Percentiles rank a stretch among this genome's conserved stretches.
Conservation (phyloP, 2,888 invertebrate species). For the Argynnis bischoffii region DNA sequence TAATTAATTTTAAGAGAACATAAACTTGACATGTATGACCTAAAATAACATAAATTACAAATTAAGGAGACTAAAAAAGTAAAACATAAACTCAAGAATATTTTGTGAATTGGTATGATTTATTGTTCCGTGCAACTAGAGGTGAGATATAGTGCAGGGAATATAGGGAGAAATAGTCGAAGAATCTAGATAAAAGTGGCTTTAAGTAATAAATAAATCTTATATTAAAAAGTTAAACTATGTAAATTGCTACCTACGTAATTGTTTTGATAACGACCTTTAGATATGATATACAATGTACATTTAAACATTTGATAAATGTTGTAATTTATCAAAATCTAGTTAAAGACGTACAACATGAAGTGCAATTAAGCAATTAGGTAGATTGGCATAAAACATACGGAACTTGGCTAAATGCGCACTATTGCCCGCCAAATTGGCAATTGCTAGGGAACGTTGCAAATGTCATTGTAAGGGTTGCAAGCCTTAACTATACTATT, state of each 20-base stretch:
- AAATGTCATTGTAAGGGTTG: constrained; percentile 23
- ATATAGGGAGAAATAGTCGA: too few relatives aligned
- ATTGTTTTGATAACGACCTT: neutral
- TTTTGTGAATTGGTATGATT: too few relatives aligned
- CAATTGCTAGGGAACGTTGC: constrained; percentile 33
- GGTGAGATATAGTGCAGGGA: too few relatives aligned
- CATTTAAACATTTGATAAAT: constrained; percentile 2
- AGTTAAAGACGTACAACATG: constrained; percentile 8
- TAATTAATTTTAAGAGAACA: too few relatives aligned
- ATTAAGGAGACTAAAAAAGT: too few relatives aligned
- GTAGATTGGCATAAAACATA: constrained; percentile 35
- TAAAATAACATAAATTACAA: too few relatives aligned
- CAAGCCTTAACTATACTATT: constrained; percentile 6
- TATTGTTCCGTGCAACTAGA: too few relatives aligned
- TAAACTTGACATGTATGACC: too few relatives aligned
- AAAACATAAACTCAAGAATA: too few relatives aligned
- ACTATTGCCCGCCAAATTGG: constrained; percentile 41
- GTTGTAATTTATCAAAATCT: constrained; percentile 20
- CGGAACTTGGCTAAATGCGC: constrained; percentile 48
- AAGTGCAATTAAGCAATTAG: constrained; percentile 20
- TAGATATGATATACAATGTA: neutral
- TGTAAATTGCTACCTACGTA: neutral
- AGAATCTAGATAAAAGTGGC: too few relatives aligned
- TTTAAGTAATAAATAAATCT: too few relatives aligned
- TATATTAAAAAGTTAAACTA: too few relatives aligned